These are phyloP conservation scores for Eucidaris tribuloides DNA, from an alignment of 35 echinoderm and acorn worm genomes.

Conservation along the genomic window DNA sequence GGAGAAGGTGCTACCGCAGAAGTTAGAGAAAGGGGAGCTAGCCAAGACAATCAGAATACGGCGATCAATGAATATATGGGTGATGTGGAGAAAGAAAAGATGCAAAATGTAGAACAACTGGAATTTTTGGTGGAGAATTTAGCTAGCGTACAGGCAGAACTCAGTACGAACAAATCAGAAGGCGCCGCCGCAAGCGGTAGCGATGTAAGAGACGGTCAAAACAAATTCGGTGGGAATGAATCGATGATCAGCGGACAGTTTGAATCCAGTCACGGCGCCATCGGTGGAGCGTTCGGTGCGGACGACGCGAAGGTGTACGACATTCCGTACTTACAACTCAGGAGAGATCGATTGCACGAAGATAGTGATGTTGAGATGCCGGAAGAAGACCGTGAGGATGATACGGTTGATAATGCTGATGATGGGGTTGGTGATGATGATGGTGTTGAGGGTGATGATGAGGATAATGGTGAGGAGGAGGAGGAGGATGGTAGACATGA, in stretches of 20 bases:
- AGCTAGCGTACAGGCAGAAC: neutral
- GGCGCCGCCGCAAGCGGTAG: neutral
- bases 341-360: slow-evolving; percentile 20
- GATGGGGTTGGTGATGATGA: slow-evolving; percentile 13
- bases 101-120: slow-evolving; percentile 9
- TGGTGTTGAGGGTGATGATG: slow-evolving; percentile 3
- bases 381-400: slow-evolving; percentile 36
- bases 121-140: neutral
- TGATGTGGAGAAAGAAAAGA: neutral
- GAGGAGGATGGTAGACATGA: no score
- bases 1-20: neutral
- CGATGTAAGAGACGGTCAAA: neutral
- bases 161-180: neutral
- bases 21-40: neutral
- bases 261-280: no score
- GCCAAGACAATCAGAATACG: no score
- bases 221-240: no score
- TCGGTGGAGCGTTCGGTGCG: no score
- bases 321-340: neutral
- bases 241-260: no score
- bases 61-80: no score
- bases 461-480: slow-evolving; percentile 18
- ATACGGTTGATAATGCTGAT: neutral
- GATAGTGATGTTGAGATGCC: slow-evolving; percentile 78
- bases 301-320: neutral